phyloP scores from a whole-genome alignment of 2,113 vertebrate species.

The Dipodomys ordii region DNA sequence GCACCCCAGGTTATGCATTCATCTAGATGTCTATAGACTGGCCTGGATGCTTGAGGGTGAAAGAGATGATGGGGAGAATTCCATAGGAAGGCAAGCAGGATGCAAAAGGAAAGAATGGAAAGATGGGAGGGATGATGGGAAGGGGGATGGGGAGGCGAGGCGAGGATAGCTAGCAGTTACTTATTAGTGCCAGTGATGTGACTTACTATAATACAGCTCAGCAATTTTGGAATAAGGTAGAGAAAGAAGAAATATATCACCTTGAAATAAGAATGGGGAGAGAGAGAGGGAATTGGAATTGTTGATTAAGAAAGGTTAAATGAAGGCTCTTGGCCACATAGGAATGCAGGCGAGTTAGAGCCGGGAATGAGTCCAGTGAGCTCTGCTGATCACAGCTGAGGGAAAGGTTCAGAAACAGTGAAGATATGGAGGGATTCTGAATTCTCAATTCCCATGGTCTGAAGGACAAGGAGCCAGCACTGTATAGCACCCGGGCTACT shows the following conservation, averaged over 20 bases:
- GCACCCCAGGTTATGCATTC: background rate
- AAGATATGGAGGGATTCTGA: background rate
- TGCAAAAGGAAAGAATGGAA: too few species aligned
- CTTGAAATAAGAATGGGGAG: background rate
- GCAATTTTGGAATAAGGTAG: background rate
- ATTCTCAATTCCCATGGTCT: background rate
- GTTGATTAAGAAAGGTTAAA: background rate
- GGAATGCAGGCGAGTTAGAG: background rate
- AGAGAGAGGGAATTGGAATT: background rate
- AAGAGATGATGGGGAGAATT: background rate
- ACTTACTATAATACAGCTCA: background rate
- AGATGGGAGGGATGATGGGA: background rate
- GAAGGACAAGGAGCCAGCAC: background rate
- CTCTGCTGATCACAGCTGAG: background rate
- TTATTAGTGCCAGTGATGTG: background rate
- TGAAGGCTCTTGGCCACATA: background rate
- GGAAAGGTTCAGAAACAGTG: background rate
- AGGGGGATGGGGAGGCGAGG: background rate
- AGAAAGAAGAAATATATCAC: background rate
- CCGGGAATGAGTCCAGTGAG: too few species aligned
- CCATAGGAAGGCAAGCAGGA: background rate
- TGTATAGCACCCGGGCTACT: fast-evolving
- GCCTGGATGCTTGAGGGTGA: background rate
- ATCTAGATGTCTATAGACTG: background rate
- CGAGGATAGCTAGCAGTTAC: background rate